phyloP scores from a whole-genome alignment of 2,113 vertebrate species.

The Rhipidura dahli region DNA sequence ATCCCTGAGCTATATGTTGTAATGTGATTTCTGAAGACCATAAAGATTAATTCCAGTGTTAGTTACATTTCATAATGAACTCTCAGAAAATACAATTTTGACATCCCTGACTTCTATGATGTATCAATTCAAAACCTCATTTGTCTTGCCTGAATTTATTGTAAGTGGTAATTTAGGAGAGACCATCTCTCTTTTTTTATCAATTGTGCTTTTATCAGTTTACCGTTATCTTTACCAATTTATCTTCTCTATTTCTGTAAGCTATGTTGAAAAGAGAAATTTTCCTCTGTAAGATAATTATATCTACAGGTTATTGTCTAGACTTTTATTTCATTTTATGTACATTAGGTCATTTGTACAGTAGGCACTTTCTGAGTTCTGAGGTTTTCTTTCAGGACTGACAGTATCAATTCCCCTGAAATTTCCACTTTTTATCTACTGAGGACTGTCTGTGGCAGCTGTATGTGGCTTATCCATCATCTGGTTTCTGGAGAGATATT shows the following conservation, averaged over 20 bases:
- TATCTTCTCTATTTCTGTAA: background rate
- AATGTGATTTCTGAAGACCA: background rate
- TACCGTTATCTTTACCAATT: background rate
- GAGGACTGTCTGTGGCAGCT: background rate
- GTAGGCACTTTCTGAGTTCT: background rate
- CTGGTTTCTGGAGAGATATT: background rate
- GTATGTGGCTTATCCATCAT: background rate
- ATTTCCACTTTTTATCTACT: background rate
- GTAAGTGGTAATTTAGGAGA: background rate
- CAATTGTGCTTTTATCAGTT: background rate
- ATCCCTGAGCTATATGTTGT: background rate
- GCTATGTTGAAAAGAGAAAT: background rate
- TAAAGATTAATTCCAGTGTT: background rate
- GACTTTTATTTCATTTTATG: background rate
- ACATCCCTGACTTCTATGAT: background rate
- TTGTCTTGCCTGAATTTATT: background rate
- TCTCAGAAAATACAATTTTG: constrained; percentile 1
- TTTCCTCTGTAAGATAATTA: background rate
- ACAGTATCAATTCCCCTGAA: background rate
- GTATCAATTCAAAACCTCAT: background rate
- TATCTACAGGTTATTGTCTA: background rate
- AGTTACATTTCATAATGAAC: background rate
- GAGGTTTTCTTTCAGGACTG: background rate
- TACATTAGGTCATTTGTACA: background rate
- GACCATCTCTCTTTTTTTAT: background rate